Percentiles rank a stretch among this genome's conserved stretches.
Conservation (phyloP, 2,113 vertebrate species). For the Menidia beryllina region DNA sequence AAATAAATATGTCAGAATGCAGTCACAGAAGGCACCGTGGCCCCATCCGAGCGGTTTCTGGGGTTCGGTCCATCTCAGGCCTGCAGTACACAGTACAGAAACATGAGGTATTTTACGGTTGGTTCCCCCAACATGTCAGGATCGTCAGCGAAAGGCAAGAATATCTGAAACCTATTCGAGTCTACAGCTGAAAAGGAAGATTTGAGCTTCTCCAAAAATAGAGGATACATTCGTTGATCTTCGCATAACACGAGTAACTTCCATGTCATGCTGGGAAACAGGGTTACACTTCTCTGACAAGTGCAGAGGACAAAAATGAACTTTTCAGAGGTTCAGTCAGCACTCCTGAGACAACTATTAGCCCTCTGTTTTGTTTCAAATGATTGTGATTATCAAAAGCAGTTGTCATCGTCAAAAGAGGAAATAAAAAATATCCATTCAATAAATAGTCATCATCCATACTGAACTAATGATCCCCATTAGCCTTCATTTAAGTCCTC, state of each 20-base stretch:
- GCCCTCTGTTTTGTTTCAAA: constrained; percentile 43
- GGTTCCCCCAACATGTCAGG: constrained; percentile 65
- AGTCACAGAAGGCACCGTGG: constrained; percentile 52
- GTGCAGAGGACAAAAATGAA: constrained; percentile 35
- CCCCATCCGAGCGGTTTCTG: constrained; percentile 67
- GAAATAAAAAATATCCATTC: constrained; percentile 18
- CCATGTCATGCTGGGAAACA: constrained; percentile 17
- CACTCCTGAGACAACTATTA: constrained; percentile 73
- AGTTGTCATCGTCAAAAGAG: constrained; percentile 42
- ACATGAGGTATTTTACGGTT: constrained; percentile 83
- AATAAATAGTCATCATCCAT: constrained; percentile 46
- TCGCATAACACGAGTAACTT: constrained; percentile 55
- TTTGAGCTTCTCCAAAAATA: constrained; percentile 24
- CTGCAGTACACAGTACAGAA: constrained; percentile 78
- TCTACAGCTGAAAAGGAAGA: constrained; percentile 45
- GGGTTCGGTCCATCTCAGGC: constrained; percentile 55
- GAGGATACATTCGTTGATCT: constrained; percentile 79
- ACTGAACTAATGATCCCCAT: constrained; percentile 21
- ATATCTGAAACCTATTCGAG: constrained; percentile 41
- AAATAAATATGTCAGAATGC: constrained; percentile 84
- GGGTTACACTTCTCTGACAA: constrained; percentile 30
- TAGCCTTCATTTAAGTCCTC: constrained; percentile 22
- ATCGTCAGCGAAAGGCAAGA: constrained; percentile 67
- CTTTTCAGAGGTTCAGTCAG: constrained; percentile 25
- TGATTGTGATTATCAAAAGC: constrained; percentile 77